These are phyloP conservation scores for Benthochromis sp. DNA, from an alignment of 2,113 vertebrate genomes.

Conservation along the genomic window DNA sequence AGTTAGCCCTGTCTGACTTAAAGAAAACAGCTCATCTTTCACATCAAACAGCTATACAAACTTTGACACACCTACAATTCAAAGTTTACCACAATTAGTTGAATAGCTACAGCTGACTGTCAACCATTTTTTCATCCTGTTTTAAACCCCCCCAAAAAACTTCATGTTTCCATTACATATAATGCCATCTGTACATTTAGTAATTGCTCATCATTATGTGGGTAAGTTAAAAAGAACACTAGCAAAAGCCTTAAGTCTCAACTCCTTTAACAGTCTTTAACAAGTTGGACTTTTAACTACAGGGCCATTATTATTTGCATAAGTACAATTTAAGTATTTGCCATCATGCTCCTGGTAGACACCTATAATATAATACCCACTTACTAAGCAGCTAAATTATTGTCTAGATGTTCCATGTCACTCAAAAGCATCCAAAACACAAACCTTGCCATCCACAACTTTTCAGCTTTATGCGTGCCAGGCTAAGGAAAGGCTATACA, in stretches of 20 bases:
- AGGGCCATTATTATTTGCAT: neutral
- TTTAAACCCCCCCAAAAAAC: neutral
- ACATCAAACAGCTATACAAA: conserved; percentile 9
- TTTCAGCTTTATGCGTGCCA: neutral
- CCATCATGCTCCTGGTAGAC: neutral
- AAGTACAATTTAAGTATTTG: neutral
- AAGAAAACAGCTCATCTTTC: conserved; percentile 42
- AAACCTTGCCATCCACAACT: neutral
- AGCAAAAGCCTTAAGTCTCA: neutral
- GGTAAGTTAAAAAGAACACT: neutral
- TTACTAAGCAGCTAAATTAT: neutral
- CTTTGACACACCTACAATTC: neutral
- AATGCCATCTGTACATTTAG: neutral
- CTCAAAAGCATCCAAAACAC: neutral
- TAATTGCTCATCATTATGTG: neutral
- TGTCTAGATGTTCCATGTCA: neutral
- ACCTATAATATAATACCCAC: neutral
- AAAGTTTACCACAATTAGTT: neutral
- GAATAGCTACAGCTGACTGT: neutral
- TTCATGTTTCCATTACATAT: neutral
- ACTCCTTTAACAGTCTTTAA: neutral
- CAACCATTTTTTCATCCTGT: neutral
- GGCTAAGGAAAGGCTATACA: neutral
- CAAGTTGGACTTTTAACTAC: neutral
- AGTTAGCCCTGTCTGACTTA: conserved; percentile 40